A percentile compares a stretch with the other conserved stretches of the same genome.
Evolutionary conservation across 2,797 vertebrate species (phyloP).

Genomic region (Pipistrellus kuhlii): DNA sequence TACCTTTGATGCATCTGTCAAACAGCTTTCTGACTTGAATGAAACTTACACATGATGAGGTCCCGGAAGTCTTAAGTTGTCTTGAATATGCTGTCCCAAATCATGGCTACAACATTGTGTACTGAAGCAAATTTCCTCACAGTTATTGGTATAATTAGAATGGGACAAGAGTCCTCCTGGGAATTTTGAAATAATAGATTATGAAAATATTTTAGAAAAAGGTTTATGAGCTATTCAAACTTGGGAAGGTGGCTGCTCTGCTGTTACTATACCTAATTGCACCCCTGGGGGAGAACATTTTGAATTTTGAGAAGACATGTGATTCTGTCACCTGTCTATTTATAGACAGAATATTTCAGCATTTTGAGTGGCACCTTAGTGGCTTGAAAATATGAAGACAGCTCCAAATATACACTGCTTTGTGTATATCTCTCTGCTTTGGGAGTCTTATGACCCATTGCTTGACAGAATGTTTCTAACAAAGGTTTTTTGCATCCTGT

Average conservation of each 20-base stretch:
- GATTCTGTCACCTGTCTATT: conserved; percentile 68
- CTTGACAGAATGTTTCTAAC: conserved; percentile 14
- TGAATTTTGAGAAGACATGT: conserved; percentile 61
- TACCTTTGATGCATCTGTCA: background rate
- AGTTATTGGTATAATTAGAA: conserved; percentile 59
- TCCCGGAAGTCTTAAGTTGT: background rate
- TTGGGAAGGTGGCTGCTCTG: conserved; percentile 7
- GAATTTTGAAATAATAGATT: conserved; percentile 51
- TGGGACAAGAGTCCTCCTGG: background rate
- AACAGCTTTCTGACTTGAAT: background rate
- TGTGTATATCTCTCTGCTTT: background rate
- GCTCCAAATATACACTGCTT: conserved; percentile 22
- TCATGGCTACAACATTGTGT: background rate
- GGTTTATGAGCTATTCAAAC: background rate
- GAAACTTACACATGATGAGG: background rate
- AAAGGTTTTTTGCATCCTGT: background rate
- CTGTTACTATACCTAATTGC: conserved; percentile 42
- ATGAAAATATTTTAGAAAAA: conserved; percentile 55
- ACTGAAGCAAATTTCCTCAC: background rate
- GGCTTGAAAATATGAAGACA: conserved; percentile 25
- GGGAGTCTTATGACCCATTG: background rate
- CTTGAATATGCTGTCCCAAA: background rate
- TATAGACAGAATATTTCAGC: conserved; percentile 60
- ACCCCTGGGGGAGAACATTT: conserved; percentile 50
- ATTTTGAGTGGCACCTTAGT: conserved; percentile 39